Percentiles rank a stretch among this genome's conserved stretches.
phyloP scores from a whole-genome alignment of 2,888 invertebrate genomes.

The Macropis europaea region DNA sequence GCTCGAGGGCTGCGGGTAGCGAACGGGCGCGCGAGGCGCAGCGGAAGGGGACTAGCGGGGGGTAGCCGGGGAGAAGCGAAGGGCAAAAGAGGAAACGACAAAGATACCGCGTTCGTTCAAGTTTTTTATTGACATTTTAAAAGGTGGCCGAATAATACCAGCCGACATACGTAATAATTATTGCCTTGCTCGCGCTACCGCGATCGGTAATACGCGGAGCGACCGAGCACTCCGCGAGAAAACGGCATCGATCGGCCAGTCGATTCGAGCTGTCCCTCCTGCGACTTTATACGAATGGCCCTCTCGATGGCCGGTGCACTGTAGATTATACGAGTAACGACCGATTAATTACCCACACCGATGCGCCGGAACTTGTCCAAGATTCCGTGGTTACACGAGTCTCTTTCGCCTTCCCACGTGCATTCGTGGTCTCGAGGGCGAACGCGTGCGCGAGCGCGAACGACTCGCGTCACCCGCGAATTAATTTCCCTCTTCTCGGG shows the following conservation, averaged over 20 bases:
- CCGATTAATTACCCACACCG: conserved; percentile 56
- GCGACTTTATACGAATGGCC: conserved; percentile 1
- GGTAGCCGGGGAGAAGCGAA: not conserved
- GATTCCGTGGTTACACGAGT: conserved; percentile 30
- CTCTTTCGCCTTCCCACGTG: conserved; percentile 19
- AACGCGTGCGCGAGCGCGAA: not conserved
- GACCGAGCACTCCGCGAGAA: conserved; percentile 22
- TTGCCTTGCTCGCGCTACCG: conserved; percentile 60
- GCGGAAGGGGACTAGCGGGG: conserved; percentile 5
- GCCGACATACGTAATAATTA: conserved; percentile 75
- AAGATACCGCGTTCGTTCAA: conserved; percentile 46
- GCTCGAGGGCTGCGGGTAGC: conserved; percentile 26
- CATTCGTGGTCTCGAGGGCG: not conserved
- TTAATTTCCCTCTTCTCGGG: conserved; percentile 12
- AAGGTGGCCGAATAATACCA: conserved; percentile 70
- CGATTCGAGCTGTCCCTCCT: not conserved
- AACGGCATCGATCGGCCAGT: conserved; percentile 54
- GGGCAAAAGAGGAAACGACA: conserved; percentile 41
- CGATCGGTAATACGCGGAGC: conserved; percentile 47
- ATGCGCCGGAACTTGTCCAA: conserved; percentile 36
- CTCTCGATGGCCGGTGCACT: conserved; percentile 11
- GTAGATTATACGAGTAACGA: conserved; percentile 56
- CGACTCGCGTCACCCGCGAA: conserved; percentile 8
- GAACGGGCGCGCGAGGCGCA: not conserved
- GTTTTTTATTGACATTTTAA: conserved; percentile 69